Percentiles rank a stretch among this genome's conserved stretches.
phyloP scores from a whole-genome alignment of 2,888 invertebrate genomes.

The Drosophila prolongata region DNA sequence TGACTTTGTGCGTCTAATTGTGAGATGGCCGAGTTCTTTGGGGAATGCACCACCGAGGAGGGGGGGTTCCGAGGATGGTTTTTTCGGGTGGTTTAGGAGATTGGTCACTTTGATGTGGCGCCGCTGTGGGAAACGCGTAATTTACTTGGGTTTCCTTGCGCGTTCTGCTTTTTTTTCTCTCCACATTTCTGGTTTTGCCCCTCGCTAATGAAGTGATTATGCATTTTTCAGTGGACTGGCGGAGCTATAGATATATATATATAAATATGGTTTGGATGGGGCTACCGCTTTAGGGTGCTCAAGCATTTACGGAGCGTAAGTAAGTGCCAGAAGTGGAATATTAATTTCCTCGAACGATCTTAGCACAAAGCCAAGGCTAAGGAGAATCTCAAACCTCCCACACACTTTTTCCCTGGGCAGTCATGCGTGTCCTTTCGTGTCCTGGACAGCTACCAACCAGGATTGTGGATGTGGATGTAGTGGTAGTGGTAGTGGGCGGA shows the following conservation, averaged over 20 bases:
- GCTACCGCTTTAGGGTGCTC: conserved; percentile 42
- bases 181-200: conserved; percentile 4
- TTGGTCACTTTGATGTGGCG: conserved; percentile 83
- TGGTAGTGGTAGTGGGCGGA: conserved; percentile 34
- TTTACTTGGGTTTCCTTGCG: conserved; percentile 60
- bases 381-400: conserved; percentile 1
- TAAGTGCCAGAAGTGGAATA: conserved; percentile 80
- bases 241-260: conserved; percentile 9
- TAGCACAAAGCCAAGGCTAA: conserved; percentile 27
- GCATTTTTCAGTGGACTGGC: conserved; percentile 32
- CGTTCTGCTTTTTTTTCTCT: conserved; percentile 6
- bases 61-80: neutral
- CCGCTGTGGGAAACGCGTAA: conserved; percentile 82
- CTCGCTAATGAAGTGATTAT: conserved; percentile 75
- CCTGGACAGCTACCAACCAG: conserved; percentile 44
- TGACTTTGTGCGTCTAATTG: conserved; percentile 80
- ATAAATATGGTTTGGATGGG: neutral
- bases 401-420: conserved; percentile 32
- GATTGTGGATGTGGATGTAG: conserved; percentile 3
- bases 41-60: conserved; percentile 30
- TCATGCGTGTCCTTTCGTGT: conserved; percentile 63
- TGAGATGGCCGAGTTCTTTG: conserved; percentile 50
- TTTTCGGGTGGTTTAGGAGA: conserved; percentile 23
- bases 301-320: conserved; percentile 75
- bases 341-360: conserved; percentile 73